Conservation (phyloP, 2,113 vertebrate genomes). For the Thunnus thynnus region DNA sequence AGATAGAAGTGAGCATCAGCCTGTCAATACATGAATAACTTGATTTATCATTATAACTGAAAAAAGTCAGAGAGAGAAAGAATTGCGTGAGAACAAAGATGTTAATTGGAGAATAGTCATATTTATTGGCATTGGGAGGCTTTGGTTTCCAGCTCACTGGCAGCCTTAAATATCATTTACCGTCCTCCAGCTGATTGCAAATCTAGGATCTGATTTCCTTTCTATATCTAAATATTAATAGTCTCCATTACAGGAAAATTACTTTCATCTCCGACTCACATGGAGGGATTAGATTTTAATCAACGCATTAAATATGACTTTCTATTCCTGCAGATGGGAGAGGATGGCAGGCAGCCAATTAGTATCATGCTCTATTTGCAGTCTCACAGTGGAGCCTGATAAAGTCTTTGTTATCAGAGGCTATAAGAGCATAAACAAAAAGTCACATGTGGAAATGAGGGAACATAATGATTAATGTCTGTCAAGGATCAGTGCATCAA, state of each 20-base stretch:
- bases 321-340: constrained; percentile 75
- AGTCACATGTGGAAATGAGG: constrained; percentile 29
- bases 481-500: constrained; percentile 28
- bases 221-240: constrained; percentile 84
- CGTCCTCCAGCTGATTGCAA: constrained; percentile 74
- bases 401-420: constrained; percentile 65
- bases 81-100: constrained; percentile 36
- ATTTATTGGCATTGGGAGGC: constrained; percentile 59
- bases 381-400: constrained; percentile 54
- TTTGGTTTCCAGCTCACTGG: constrained; percentile 64
- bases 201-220: constrained; percentile 74
- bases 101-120: constrained; percentile 28
- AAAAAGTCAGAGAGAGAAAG: not conserved
- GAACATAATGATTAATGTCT: constrained; percentile 40
- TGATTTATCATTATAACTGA: not conserved
- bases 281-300: constrained; percentile 83
- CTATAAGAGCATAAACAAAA: constrained; percentile 54
- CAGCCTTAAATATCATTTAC: constrained; percentile 66
- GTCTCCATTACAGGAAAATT: constrained; percentile 83
- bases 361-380: constrained; percentile 68
- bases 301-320: constrained; percentile 81
- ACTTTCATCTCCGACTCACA: constrained; percentile 80
- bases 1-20: not conserved
- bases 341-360: constrained; percentile 73
- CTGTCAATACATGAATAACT: not conserved